Evolutionary conservation across 1,140 invertebrate species (phyloP), one percentile per base, ranked within the genome.

Genomic region (Hycleus phaleratus): DNA sequence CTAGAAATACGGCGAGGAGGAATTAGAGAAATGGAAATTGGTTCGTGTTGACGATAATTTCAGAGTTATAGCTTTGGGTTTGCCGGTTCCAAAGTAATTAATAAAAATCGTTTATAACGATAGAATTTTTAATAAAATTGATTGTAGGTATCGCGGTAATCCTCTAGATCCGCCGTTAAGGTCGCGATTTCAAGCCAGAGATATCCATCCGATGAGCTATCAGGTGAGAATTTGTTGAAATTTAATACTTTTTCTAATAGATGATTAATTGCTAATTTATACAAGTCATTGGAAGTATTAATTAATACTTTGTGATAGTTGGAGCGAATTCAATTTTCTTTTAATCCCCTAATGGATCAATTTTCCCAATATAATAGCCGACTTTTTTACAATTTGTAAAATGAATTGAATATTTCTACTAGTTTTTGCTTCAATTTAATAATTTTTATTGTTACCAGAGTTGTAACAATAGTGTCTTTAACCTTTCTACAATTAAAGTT

Each of bases 111-210:
- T 3, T 52, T 58, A 38, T 56, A 18, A 38, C 3, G 11, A 8
- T 47, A 10, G 4, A 45, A 44, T 58, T 8, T 53, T 49, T 40
- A 59, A 38, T 55, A 47, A 39, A 48, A 25, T 24, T 49, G 61
- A 47, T 60, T 65, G 24, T 48, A 75, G 84, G 44, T 94, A 93
- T 74, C 82, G 83, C 58, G 96, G 96, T 1, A 94, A 97, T 72
- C 90, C 94, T 0, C 75, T 98, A 8, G 96, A 98, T 82, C 95
- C 95, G 9, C 96, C 96, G 0, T 76, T 98, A 7, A 78, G 96
- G 58, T 97, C 95, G 0, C 77, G 96, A 50, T 98, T 98, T 76
- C 96, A 98, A 75, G 93, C 90, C 0, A 80, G 91, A 71, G 86
- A 95, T 74, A 81, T 98, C 26, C 74, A 84, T 47, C 76, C 79